These are phyloP conservation scores for Halcyon badia DNA, from an alignment of 2,797 vertebrate genomes.

Conservation along the genomic window DNA sequence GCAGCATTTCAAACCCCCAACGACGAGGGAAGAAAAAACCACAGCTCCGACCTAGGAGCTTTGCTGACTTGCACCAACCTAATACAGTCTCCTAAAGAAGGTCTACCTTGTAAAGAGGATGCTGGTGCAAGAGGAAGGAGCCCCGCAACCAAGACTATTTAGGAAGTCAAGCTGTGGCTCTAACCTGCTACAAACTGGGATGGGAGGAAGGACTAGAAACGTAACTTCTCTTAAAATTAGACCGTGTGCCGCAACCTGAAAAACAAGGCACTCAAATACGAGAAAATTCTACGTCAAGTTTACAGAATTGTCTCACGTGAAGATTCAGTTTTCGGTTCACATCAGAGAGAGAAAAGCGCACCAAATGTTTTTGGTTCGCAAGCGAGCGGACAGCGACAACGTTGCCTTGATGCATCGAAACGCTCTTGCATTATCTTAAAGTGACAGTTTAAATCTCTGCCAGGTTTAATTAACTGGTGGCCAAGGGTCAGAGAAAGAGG, in stretches of 20 bases:
- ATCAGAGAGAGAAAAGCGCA: neutral
- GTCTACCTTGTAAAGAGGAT: neutral
- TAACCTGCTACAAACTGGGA: neutral
- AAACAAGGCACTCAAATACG: neutral
- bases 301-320: fast-evolving
- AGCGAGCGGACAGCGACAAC: fast-evolving
- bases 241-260: fast-evolving
- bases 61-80: neutral
- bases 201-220: neutral
- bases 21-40: fast-evolving
- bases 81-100: fast-evolving
- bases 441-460: neutral
- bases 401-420: neutral
- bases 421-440: neutral
- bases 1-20: neutral
- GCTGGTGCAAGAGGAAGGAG: neutral
- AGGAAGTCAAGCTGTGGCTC: neutral
- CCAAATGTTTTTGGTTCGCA: neutral
- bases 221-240: neutral
- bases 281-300: neutral
- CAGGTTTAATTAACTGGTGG: neutral
- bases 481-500: neutral
- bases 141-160: neutral
- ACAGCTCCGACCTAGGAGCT: neutral
- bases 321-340: fast-evolving